Conservation (phyloP, 2,113 vertebrate species). For the Malurus elegans region DNA sequence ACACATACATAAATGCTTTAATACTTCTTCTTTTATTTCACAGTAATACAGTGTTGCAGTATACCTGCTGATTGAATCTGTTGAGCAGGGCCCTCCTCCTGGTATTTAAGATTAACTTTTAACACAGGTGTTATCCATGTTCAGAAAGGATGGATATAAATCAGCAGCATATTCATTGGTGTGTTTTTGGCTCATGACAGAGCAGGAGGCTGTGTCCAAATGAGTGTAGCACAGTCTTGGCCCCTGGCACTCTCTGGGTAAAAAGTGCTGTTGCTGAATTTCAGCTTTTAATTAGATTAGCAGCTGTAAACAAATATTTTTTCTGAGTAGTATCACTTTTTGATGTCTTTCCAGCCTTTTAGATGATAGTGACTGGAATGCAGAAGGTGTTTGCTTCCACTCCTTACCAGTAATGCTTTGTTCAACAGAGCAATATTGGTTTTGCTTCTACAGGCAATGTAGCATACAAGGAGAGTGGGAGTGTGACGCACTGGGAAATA, state of each 20-base stretch:
- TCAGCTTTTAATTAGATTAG: neutral
- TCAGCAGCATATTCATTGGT: fast-evolving
- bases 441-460: neutral
- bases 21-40: neutral
- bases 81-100: neutral
- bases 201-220: neutral
- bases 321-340: neutral
- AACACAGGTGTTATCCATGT: neutral
- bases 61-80: neutral
- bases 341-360: neutral
- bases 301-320: neutral
- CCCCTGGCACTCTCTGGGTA: neutral
- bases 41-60: neutral
- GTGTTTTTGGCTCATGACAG: neutral
- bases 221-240: neutral
- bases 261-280: neutral
- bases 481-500: neutral
- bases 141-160: neutral
- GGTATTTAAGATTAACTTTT: neutral
- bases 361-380: neutral
- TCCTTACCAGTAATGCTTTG: neutral
- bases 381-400: neutral
- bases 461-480: neutral
- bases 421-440: neutral
- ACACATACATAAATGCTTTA: neutral